Percentiles rank a stretch among this genome's conserved stretches.
Evolutionary conservation across 2,113 vertebrate genomes (phyloP).

Genomic region (Scomber japonicus): DNA sequence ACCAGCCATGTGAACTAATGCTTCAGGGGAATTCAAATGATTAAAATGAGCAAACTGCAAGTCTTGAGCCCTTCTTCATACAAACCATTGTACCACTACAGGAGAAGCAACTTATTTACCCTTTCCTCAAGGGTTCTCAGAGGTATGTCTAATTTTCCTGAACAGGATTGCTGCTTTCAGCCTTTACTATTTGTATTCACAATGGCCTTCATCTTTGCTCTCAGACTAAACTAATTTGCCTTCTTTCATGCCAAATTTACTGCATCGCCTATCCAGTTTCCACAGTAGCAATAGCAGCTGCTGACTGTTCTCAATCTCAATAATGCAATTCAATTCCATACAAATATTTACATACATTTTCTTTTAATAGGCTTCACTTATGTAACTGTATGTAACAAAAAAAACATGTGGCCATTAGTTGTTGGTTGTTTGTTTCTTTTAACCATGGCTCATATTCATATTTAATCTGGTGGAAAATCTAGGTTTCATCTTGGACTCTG

Average conservation of each 20-base stretch:
- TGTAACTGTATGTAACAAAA: constrained; percentile 6
- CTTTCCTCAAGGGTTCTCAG: constrained; percentile 16
- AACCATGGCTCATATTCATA: neutral
- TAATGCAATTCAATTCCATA: constrained; percentile 12
- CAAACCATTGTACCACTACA: neutral
- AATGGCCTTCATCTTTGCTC: constrained; percentile 40
- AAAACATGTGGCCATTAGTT: neutral
- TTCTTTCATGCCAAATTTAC: constrained; percentile 17
- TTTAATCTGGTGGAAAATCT: neutral
- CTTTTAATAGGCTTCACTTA: neutral
- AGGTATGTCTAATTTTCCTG: constrained; percentile 28
- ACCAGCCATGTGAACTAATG: too few relatives aligned
- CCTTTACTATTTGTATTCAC: constrained; percentile 30
- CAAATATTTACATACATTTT: constrained; percentile 2
- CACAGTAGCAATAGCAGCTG: neutral
- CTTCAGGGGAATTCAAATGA: neutral
- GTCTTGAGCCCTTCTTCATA: neutral
- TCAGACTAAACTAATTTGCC: constrained; percentile 33
- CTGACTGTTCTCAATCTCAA: neutral
- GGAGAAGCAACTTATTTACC: constrained; percentile 25
- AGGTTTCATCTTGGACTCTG: neutral
- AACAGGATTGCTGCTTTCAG: constrained; percentile 25
- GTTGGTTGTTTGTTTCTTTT: neutral
- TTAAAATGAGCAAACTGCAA: neutral
- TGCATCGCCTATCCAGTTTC: constrained; percentile 2